Base-by-base conservation (phyloP, 2,797 vertebrate species). In the Sebastes taczanowskii region DNA sequence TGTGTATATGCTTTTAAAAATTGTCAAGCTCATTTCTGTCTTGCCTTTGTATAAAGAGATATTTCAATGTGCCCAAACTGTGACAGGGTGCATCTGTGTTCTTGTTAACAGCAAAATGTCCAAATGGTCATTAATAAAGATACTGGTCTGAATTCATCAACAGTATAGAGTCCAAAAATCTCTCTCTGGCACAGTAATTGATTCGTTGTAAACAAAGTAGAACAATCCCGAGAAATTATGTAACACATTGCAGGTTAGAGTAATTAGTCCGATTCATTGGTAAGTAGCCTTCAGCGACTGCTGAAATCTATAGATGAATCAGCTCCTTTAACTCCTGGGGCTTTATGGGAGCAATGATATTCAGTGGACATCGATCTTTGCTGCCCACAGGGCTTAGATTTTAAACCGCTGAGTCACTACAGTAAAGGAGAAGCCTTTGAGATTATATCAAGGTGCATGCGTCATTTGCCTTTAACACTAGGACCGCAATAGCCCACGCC, bases 81-180 rank as follows among this genome's bases (percentile, higher is more conserved):
- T 90, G 81, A 67, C 3, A 27, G 76, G 78, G 76, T 58, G 20
- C 34, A 46, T 72, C 32, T 42, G 66, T 89, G 85, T 82, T 75
- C 14, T 76, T 84, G 82, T 90, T 65, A 86, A 81, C 52, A 81
- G 70, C 66, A 86, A 86, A 73, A 74, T 82, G 71, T 86, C 74
- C 38, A 69, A 75, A 67, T 55, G 64, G 61, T 85, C 67, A 80
- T 42, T 7, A 82, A 88, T 84, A 82, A 89, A 89, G 64, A 70
- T 77, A 78, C 49, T 80, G 38, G 42, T 85, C 71, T 82, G 68
- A 63, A 86, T n/a, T 78, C 18, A 38, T 63, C 27, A 63, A 79
- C 34, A 81, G 77, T 23, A 61, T 23, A 64, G 71, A 83, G 74
- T 59, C 27, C 5, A 27, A n/a, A 84, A 58, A 55, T 77, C 7